Evolutionary conservation across 2,888 invertebrate species (phyloP), one percentile per base, ranked within the genome.

Genomic region (Eristalinus aeneus): DNA sequence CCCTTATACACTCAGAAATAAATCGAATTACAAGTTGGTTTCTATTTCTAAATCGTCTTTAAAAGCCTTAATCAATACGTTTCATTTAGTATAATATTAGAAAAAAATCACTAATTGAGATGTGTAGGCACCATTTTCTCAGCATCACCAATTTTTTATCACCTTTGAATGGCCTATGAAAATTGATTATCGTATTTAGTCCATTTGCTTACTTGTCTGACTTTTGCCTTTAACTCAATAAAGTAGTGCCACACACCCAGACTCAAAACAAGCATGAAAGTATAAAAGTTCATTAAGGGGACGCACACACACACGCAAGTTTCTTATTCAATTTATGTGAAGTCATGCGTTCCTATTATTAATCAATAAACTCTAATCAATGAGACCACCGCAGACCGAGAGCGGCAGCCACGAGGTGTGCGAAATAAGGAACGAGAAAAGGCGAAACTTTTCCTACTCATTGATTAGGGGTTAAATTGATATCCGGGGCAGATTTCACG

Each of bases 341-440:
- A 63, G 32, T 22, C 73, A 46, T 68, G 36, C 72, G 69, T 80
- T 74, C 58, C 54, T 82, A 54, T 76, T 72, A 67, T 68, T 76
- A 77, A 82, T 82, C 82, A 82, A 76, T 82, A 82, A 82, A 76
- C 82, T 72, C 72, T 76, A 78, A 82, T 82, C 77, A 82, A 78
- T 78, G 73, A 54, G 46, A 36, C 58, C 36, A 58, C 58, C 63
- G 16, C 46, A 46, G 16, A 56, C 27, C 58, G 11, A 22, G 6
- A 16, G 6, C 16, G 8, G 16, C 16, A 16, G 5, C 46, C 46
- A 16, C 8, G 46, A 46, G 16, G 16, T 46, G 46, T 16, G 16
- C 16, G 46, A 2, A 11, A 39, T 3, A 12, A 12, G 12, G 36
- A 39, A 39, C 1, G 36, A 16, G 8, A 46, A 8, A 16, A 0